Conservation (phyloP, 2,113 vertebrate species). For the Alectura lathami region DNA sequence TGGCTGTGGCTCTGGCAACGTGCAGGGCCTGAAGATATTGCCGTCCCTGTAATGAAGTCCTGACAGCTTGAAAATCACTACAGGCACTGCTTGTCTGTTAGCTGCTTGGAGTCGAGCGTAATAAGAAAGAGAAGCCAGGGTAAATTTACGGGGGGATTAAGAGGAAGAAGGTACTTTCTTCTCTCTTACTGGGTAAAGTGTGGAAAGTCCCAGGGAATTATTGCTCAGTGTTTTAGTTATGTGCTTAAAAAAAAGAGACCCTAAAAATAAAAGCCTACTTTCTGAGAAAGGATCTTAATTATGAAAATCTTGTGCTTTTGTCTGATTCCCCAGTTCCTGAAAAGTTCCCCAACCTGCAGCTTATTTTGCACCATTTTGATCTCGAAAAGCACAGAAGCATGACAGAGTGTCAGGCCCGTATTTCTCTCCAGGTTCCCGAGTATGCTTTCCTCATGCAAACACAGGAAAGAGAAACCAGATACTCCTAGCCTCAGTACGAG, state of each 20-base stretch:
- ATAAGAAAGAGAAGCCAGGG: background rate
- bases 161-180: conserved; percentile 29
- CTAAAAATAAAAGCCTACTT: background rate
- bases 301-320: background rate
- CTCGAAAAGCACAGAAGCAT: background rate
- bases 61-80: background rate
- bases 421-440: background rate
- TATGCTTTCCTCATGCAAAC: background rate
- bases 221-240: background rate
- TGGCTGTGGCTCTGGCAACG: background rate
- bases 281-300: conserved; percentile 2
- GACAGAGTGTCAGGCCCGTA: background rate
- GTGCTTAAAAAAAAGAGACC: background rate
- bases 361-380: background rate
- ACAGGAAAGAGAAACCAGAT: conserved; percentile 31
- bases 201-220: conserved; percentile 53
- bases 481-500: background rate
- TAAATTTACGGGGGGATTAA: background rate
- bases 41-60: background rate
- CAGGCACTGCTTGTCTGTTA: background rate
- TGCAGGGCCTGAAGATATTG: background rate
- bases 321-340: background rate
- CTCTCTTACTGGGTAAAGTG: background rate
- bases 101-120: background rate
- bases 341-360: background rate